Evolutionary conservation across 1,140 invertebrate genomes (phyloP).

Genomic region (Drosophila lini): DNA sequence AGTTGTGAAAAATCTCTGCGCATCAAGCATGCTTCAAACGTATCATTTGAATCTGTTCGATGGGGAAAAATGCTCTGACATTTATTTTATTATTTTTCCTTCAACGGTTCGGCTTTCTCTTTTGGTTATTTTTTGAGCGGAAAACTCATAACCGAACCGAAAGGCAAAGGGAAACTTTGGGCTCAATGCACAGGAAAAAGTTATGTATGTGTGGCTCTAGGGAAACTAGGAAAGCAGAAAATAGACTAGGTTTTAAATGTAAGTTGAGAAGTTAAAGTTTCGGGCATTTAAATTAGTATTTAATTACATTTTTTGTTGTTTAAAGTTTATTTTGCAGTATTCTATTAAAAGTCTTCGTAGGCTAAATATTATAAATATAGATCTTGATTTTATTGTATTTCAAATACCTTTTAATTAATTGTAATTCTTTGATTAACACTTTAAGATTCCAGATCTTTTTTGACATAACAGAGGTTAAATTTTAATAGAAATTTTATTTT

Average conservation of each 20-base stretch:
- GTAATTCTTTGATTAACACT: too few relatives aligned
- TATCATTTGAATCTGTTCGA: conserved; percentile 60
- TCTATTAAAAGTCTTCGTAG: too few relatives aligned
- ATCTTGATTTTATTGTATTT: not conserved
- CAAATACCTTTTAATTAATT: too few relatives aligned
- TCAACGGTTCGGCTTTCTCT: conserved; percentile 1
- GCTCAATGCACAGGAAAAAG: conserved; percentile 32
- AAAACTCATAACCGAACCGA: conserved; percentile 44
- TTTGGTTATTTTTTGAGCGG: conserved; percentile 5
- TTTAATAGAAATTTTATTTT: too few relatives aligned
- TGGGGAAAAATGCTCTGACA: conserved; percentile 41
- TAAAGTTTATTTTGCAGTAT: not conserved
- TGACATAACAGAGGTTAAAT: too few relatives aligned
- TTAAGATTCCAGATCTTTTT: too few relatives aligned
- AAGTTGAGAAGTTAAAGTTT: not conserved
- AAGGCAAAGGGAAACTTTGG: conserved; percentile 12
- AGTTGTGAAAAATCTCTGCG: conserved; percentile 61
- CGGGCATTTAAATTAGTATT: not conserved
- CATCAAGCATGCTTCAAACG: conserved; percentile 58
- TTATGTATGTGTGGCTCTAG: conserved; percentile 10
- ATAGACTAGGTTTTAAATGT: not conserved
- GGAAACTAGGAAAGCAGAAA: not conserved
- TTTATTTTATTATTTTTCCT: conserved; percentile 61
- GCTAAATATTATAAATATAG: too few relatives aligned
- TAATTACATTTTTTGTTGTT: not conserved